These are phyloP conservation scores for Cephus rjabovi DNA, from an alignment of 2,888 invertebrate genomes.

Conservation along the genomic window DNA sequence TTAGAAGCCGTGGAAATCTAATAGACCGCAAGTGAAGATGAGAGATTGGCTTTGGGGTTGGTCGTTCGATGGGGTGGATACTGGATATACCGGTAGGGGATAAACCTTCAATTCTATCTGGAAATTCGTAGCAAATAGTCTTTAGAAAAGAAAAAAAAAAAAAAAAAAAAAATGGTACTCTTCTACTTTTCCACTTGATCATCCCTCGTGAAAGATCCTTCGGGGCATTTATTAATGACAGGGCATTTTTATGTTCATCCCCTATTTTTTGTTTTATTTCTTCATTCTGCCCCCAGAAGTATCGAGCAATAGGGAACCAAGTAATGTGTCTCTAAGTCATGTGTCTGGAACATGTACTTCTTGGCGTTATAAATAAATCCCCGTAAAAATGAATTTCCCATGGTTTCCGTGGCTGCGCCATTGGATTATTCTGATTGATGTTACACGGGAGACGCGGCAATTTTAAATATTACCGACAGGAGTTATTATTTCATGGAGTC, in stretches of 20 bases:
- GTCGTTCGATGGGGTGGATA: constrained; percentile 34
- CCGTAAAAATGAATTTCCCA: neutral
- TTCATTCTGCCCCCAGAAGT: no score
- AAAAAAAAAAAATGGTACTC: no score
- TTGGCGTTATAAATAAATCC: neutral
- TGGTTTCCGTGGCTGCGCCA: constrained; percentile 21
- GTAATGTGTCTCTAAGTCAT: no score
- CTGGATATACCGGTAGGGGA: neutral
- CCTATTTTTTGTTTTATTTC: no score
- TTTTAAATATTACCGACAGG: constrained; percentile 54
- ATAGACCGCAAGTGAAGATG: constrained; percentile 55
- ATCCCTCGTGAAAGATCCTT: constrained; percentile 14
- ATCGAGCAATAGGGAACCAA: no score
- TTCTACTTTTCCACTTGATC: no score
- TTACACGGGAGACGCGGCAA: constrained; percentile 49
- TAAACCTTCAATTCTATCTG: constrained; percentile 6
- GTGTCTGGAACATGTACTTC: no score
- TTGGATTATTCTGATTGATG: constrained; percentile 60
- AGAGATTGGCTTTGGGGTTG: constrained; percentile 52
- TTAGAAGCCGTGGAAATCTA: constrained; percentile 55
- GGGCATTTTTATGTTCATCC: no score
- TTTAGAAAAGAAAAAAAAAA: neutral
- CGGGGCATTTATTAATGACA: no score
- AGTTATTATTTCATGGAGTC: constrained; percentile 53
- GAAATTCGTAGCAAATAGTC: neutral